Conservation (phyloP, 2,797 vertebrate species). For the Ficedula albicollis region DNA sequence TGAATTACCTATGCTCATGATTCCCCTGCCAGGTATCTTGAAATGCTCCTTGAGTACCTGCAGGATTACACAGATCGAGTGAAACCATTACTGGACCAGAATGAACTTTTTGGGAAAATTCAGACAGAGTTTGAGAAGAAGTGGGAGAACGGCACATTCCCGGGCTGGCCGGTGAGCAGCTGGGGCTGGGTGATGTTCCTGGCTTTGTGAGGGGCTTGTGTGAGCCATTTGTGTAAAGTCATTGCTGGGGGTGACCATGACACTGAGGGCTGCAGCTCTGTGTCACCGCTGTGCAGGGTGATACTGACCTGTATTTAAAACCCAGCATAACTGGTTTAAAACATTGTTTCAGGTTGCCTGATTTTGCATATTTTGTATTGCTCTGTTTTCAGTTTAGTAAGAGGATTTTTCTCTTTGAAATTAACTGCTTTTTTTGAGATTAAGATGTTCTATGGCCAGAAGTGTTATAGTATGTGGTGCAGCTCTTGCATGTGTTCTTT, state of each 20-base stretch:
- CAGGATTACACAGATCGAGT: conserved; percentile 97
- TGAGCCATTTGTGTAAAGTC: fast-evolving
- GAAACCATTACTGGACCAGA: conserved; percentile 95
- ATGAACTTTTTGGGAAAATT: conserved; percentile 95
- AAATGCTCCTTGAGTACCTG: conserved; percentile 96
- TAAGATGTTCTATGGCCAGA: background rate
- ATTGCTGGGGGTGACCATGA: too few species aligned
- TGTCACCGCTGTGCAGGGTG: background rate
- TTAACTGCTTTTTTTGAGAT: background rate
- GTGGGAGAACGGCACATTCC: conserved; percentile 94
- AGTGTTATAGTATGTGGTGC: background rate
- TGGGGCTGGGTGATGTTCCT: background rate
- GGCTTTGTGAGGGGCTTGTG: background rate
- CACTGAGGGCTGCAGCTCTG: background rate
- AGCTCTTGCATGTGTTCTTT: background rate
- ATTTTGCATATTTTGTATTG: background rate
- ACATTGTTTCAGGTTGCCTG: background rate
- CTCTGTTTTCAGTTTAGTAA: background rate
- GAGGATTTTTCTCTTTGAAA: background rate
- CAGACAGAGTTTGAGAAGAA: conserved; percentile 95
- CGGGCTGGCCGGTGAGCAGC: conserved; percentile 92
- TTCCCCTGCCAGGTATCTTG: conserved; percentile 85
- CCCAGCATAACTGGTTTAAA: fast-evolving
- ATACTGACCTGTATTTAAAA: background rate
- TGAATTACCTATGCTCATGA: background rate